Conservation (phyloP, 2,888 invertebrate species). For the Tortrix viridana region DNA sequence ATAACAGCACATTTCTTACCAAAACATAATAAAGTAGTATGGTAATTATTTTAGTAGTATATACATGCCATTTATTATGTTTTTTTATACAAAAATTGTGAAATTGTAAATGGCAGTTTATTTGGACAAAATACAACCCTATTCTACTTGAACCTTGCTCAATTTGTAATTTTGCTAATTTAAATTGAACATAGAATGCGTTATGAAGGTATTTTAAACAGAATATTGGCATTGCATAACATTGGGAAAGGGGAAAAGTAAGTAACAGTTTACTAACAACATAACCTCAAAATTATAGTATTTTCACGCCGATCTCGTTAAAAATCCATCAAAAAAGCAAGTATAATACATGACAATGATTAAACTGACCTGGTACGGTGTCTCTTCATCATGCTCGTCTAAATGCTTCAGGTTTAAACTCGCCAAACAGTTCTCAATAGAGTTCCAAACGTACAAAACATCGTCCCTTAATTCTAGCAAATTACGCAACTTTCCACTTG, state of each 20-base stretch:
- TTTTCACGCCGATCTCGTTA: constrained; percentile 42
- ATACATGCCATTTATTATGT: no score
- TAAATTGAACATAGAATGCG: background rate
- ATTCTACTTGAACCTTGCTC: no score
- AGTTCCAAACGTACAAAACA: constrained; percentile 88
- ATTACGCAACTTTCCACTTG: constrained; percentile 84
- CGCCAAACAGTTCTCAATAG: constrained; percentile 85
- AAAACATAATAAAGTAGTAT: no score
- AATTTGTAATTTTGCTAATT: background rate
- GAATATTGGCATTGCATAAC: constrained; percentile 1
- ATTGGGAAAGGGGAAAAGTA: background rate
- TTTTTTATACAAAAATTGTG: no score
- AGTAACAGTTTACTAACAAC: constrained; percentile 45
- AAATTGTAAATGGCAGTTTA: no score
- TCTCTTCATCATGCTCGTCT: constrained; percentile 76
- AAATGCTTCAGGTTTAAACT: constrained; percentile 84
- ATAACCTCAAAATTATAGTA: constrained; percentile 55
- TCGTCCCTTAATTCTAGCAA: constrained; percentile 87
- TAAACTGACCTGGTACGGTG: constrained; percentile 84
- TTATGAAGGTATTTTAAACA: background rate
- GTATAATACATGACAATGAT: constrained; percentile 27
- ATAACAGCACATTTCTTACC: no score
- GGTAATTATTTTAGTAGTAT: no score
- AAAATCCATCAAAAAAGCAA: background rate
- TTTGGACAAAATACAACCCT: no score